A percentile compares a stretch with the other conserved stretches of the same genome.
These are phyloP conservation scores for Megamerina dolium DNA, from an alignment of 2,888 invertebrate species.

Conservation along the genomic window DNA sequence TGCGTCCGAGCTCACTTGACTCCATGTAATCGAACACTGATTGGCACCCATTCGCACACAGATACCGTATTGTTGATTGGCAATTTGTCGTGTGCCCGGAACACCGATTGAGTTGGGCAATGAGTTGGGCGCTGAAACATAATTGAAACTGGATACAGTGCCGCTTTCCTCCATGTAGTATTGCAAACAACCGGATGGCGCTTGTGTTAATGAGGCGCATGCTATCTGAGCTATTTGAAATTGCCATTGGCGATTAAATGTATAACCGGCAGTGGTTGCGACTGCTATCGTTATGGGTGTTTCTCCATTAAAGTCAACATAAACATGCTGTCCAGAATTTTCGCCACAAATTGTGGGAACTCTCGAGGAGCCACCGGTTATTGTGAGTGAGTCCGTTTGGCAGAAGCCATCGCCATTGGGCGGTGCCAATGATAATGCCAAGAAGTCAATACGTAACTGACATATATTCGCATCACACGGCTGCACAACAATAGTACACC, in stretches of 20 bases:
- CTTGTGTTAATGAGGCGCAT: conserved; percentile 65
- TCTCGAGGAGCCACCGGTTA: conserved; percentile 63
- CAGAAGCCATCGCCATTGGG: conserved; percentile 69
- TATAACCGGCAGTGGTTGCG: conserved; percentile 56
- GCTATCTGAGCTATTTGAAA: conserved; percentile 66
- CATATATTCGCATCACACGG: conserved; percentile 56
- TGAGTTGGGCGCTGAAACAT: conserved; percentile 59
- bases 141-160: conserved; percentile 70
- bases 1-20: conserved; percentile 51
- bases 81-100: conserved; percentile 65
- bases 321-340: conserved; percentile 73
- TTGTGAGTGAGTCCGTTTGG: conserved; percentile 61
- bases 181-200: conserved; percentile 73
- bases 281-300: conserved; percentile 63
- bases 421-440: conserved; percentile 65
- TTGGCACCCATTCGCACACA: conserved; percentile 69
- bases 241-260: conserved; percentile 67
- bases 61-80: conserved; percentile 68
- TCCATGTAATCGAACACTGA: conserved; percentile 67
- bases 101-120: conserved; percentile 52
- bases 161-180: conserved; percentile 61
- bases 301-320: conserved; percentile 66
- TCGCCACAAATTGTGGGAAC: conserved; percentile 73
- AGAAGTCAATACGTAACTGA: conserved; percentile 71
- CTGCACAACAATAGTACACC: conserved; percentile 66